These are phyloP conservation scores for Galerucella nymphaeae DNA, from an alignment of 2,888 invertebrate genomes.

Conservation along the genomic window DNA sequence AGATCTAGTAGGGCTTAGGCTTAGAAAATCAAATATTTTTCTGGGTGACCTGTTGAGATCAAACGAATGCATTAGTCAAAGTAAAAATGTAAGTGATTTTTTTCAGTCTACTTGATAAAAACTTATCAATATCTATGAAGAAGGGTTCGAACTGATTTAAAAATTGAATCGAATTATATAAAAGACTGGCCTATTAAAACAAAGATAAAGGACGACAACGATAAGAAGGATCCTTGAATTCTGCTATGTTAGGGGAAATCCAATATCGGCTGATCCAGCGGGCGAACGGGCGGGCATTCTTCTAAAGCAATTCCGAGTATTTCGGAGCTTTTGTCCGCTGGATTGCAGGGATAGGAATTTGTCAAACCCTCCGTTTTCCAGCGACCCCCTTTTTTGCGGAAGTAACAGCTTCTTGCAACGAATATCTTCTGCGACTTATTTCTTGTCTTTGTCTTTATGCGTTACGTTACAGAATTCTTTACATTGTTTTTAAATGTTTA, in stretches of 20 bases:
- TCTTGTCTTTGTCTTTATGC: conserved; percentile 16
- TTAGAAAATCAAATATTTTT: no score
- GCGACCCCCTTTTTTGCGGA: conserved; percentile 27
- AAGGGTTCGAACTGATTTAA: background rate
- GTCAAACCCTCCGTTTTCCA: conserved; percentile 43
- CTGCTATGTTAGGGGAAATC: conserved; percentile 60
- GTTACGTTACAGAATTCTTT: conserved; percentile 7
- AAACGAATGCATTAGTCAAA: no score
- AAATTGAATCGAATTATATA: background rate
- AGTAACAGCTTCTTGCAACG: conserved; percentile 27
- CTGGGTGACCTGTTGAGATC: no score
- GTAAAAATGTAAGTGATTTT: no score
- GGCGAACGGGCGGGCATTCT: conserved; percentile 55
- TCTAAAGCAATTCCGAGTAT: conserved; percentile 56
- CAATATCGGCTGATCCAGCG: conserved; percentile 62
- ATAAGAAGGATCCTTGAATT: conserved; percentile 50
- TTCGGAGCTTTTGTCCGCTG: conserved; percentile 60
- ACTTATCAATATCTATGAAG: background rate
- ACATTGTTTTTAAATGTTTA: conserved; percentile 2
- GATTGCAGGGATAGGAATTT: conserved; percentile 62
- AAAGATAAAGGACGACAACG: conserved; percentile 29
- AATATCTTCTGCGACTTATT: conserved; percentile 8
- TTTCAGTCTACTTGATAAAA: background rate
- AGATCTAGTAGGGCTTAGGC: no score
- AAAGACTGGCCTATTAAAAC: conserved; percentile 10